Conservation (phyloP, 2,888 invertebrate species). For the Ecdyonurus torrentis region DNA sequence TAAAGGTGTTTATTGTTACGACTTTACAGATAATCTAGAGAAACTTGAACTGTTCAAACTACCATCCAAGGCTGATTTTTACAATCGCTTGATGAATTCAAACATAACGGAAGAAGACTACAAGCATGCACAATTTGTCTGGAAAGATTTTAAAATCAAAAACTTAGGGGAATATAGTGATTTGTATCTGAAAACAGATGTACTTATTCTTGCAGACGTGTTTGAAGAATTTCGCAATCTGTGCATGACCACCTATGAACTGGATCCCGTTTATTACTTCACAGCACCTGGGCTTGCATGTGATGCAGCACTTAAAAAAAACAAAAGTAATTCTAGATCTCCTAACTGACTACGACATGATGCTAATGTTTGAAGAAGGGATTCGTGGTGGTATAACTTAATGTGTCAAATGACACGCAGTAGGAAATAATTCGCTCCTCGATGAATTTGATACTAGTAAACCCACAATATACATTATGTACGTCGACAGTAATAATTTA, state of each 20-base stretch:
- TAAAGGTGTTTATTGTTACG: neutral
- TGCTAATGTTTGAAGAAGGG: slow-evolving; percentile 16
- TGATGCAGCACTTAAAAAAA: neutral
- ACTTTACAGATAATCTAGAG: neutral
- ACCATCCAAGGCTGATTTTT: slow-evolving; percentile 13
- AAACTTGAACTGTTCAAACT: neutral
- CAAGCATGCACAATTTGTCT: slow-evolving; percentile 15
- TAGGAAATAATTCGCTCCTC: slow-evolving; percentile 19
- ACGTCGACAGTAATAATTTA: slow-evolving; percentile 22
- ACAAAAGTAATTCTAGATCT: neutral
- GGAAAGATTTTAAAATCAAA: slow-evolving; percentile 12
- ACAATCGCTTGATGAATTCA: slow-evolving; percentile 8
- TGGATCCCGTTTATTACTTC: neutral
- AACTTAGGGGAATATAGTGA: neutral
- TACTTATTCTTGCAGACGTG: slow-evolving; percentile 6
- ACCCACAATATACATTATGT: slow-evolving; percentile 17
- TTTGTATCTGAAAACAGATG: slow-evolving; percentile 3
- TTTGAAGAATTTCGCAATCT: slow-evolving; percentile 8
- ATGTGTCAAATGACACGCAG: slow-evolving; percentile 16
- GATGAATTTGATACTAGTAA: slow-evolving; percentile 14
- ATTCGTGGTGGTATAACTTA: slow-evolving; percentile 17
- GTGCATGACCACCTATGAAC: neutral
- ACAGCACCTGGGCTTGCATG: neutral
- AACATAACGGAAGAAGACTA: slow-evolving; percentile 14
- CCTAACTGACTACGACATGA: slow-evolving; percentile 14